phyloP scores from a whole-genome alignment of 2,113 vertebrate species.

The Puffinus mauretanicus region DNA sequence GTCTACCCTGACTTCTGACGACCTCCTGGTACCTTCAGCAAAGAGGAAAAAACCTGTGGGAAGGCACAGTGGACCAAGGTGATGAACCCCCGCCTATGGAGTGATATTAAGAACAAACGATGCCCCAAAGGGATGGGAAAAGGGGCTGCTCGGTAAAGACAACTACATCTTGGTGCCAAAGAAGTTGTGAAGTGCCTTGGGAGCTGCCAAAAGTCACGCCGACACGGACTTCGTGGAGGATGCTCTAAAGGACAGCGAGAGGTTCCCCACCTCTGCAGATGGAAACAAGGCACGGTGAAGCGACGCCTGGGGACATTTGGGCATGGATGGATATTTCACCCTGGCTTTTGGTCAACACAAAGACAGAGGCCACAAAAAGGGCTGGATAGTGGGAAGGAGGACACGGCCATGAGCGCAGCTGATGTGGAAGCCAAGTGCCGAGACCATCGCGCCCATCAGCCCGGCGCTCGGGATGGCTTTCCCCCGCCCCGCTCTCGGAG shows the following conservation, averaged over 20 bases:
- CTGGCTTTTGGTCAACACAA: accelerated
- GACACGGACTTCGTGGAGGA: neutral
- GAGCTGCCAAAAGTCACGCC: neutral
- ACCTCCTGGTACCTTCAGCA: neutral
- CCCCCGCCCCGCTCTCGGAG: neutral
- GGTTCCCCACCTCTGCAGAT: neutral
- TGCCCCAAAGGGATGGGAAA: neutral
- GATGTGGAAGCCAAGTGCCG: accelerated
- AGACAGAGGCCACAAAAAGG: neutral
- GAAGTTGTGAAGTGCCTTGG: neutral
- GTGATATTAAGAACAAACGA: neutral
- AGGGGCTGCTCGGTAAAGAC: neutral
- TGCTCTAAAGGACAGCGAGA: neutral
- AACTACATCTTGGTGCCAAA: neutral
- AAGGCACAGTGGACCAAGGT: neutral
- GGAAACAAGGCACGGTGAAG: neutral
- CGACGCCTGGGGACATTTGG: neutral
- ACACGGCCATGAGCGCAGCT: accelerated
- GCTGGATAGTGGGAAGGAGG: accelerated
- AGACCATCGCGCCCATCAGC: neutral
- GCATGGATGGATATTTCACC: neutral
- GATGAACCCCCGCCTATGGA: neutral
- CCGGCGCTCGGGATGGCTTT: neutral
- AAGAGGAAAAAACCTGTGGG: accelerated
- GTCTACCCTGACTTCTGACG: neutral